Percentiles rank a stretch among this genome's conserved stretches.
Conservation (phyloP, 2,113 vertebrate genomes). For the Sigmodon hispidus region DNA sequence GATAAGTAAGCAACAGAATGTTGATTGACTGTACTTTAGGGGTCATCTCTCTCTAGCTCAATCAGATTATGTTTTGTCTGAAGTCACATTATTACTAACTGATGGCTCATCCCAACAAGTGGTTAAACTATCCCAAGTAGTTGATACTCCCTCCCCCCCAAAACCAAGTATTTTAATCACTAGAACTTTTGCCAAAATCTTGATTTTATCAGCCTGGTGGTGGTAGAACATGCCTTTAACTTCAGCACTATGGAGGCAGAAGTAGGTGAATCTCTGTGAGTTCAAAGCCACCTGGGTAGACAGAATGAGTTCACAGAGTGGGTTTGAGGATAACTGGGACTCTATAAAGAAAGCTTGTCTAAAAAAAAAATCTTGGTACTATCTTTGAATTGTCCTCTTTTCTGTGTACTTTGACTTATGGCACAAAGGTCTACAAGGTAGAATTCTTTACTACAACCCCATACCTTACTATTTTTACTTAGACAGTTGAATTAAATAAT, state of each 20-base stretch:
- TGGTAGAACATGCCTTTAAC: not conserved
- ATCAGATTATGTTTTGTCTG: constrained; percentile 15
- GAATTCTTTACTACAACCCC: not conserved
- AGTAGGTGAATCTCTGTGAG: not conserved
- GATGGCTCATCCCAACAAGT: not conserved
- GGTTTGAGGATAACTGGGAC: not conserved
- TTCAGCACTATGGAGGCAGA: not conserved
- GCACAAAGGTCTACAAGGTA: not conserved
- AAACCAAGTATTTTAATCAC: not conserved
- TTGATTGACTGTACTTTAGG: not conserved
- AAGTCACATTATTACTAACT: not conserved
- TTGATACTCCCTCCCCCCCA: constrained; percentile 9
- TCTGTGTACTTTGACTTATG: not conserved
- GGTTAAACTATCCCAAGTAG: not conserved
- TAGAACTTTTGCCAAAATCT: not conserved
- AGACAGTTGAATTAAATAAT: constrained; percentile 4
- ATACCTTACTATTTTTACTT: constrained; percentile 25
- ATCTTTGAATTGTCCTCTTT: not conserved
- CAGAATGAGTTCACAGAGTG: not conserved
- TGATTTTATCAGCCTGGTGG: not conserved
- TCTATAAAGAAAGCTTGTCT: not conserved
- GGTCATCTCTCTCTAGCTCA: not conserved
- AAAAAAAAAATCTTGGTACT: not conserved
- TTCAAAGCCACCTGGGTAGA: not conserved
- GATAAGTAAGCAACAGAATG: not conserved